phyloP scores from a whole-genome alignment of 2,888 invertebrate species.

The Acrocyrtus sp. region DNA sequence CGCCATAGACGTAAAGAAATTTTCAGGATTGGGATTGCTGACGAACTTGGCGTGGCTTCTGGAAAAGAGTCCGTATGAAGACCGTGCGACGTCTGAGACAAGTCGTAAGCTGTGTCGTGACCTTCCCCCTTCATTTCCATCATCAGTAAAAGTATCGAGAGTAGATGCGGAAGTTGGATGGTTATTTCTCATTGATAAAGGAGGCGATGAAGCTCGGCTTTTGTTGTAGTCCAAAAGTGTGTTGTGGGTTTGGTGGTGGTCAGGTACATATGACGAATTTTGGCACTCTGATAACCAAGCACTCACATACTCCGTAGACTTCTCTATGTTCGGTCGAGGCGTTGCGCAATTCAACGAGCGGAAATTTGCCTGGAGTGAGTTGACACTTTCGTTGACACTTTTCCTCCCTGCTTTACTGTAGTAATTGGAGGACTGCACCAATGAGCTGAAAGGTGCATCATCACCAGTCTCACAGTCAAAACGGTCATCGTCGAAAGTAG shows the following conservation, averaged over 20 bases:
- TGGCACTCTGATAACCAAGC: slow-evolving; percentile 57
- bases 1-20: slow-evolving; percentile 33
- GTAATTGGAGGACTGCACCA: slow-evolving; percentile 1
- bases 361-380: slow-evolving; percentile 19
- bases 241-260: not conserved
- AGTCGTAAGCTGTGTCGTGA: not conserved
- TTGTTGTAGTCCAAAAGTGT: not conserved
- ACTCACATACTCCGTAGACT: slow-evolving; percentile 50
- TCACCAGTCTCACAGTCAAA: not conserved
- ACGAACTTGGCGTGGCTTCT: slow-evolving; percentile 34
- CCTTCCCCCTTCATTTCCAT: not conserved
- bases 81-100: slow-evolving; percentile 1
- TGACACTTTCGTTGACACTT: slow-evolving; percentile 10
- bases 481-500: slow-evolving; percentile 1
- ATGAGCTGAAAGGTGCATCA: slow-evolving; percentile 18
- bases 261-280: slow-evolving; percentile 36
- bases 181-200: not conserved
- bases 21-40: slow-evolving; percentile 29
- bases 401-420: slow-evolving; percentile 5
- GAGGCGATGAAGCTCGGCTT: not conserved
- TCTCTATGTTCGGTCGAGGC: slow-evolving; percentile 49
- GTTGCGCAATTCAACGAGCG: slow-evolving; percentile 42
- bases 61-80: slow-evolving; percentile 17
- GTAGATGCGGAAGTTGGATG: not conserved
- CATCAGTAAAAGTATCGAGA: not conserved